Evolutionary conservation across 2,113 vertebrate species (phyloP).

Genomic region (Haemorhous mexicanus): DNA sequence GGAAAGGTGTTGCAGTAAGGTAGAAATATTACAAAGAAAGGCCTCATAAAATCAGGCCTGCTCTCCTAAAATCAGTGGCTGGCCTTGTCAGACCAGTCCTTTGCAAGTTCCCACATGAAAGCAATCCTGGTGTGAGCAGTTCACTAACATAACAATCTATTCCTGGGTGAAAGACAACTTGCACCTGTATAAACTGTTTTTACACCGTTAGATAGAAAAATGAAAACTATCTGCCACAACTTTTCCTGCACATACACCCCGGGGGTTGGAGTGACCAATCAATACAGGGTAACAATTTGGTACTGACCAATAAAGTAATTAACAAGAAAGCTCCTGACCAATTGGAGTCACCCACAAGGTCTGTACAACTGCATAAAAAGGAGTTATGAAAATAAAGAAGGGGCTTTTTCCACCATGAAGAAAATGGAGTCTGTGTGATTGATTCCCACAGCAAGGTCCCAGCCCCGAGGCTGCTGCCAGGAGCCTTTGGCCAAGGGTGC

Average conservation of each 20-base stretch:
- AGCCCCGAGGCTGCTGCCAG: neutral
- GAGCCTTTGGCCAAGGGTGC: neutral
- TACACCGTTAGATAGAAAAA: neutral
- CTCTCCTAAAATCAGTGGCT: neutral
- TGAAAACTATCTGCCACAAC: neutral
- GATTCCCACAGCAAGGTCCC: rapidly evolving
- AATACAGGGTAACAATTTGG: neutral
- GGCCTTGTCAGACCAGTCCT: neutral
- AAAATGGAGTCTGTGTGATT: neutral
- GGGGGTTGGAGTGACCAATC: neutral
- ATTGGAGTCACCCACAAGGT: neutral
- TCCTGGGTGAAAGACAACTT: neutral
- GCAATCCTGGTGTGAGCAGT: neutral
- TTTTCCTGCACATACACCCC: neutral
- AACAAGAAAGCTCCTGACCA: neutral
- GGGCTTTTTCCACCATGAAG: neutral
- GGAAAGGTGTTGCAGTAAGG: neutral
- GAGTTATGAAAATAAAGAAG: neutral
- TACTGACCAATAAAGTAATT: neutral
- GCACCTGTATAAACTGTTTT: neutral
- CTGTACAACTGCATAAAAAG: neutral
- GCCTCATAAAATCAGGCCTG: neutral
- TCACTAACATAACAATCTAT: neutral
- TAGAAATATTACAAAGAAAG: neutral
- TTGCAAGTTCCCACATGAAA: neutral